These are phyloP conservation scores for Microctenopoma stevenorrisi DNA, from an alignment of 2,797 vertebrate genomes.

Conservation along the genomic window DNA sequence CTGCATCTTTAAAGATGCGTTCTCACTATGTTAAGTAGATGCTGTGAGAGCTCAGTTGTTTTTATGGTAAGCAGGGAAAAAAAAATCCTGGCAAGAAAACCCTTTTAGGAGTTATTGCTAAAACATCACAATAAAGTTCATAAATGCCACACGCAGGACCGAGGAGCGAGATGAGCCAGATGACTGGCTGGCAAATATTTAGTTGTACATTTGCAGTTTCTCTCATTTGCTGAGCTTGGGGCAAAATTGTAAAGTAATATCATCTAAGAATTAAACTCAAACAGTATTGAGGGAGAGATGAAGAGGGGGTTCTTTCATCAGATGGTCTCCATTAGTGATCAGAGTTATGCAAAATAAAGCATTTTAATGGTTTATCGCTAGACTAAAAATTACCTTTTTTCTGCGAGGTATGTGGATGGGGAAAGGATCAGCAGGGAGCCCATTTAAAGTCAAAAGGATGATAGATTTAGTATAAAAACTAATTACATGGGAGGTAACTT, in stretches of 20 bases:
- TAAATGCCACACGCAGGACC: conserved; percentile 17
- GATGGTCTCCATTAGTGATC: conserved; percentile 19
- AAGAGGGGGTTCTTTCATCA: conserved; percentile 14
- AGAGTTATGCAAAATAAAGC: conserved; percentile 1
- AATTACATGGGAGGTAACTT: conserved; percentile 29
- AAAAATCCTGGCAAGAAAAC: conserved; percentile 43
- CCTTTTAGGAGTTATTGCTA: conserved; percentile 45
- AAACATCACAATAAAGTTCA: conserved; percentile 41
- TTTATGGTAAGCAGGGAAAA: background rate
- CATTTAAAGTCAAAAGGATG: conserved; percentile 24
- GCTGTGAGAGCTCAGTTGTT: conserved; percentile 20
- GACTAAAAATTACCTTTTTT: conserved; percentile 7
- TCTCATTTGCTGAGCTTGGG: conserved; percentile 30
- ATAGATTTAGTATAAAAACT: conserved; percentile 29
- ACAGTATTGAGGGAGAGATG: conserved; percentile 26
- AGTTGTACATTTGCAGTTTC: conserved; percentile 34
- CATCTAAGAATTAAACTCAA: conserved; percentile 33
- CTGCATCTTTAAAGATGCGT: conserved; percentile 42
- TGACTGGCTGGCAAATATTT: conserved; percentile 16
- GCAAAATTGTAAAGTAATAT: conserved; percentile 33
- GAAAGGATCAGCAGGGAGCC: conserved; percentile 4
- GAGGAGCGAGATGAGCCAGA: conserved; percentile 2
- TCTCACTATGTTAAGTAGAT: conserved; percentile 11
- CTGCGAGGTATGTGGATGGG: background rate
- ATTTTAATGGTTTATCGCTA: conserved; percentile 1